phyloP scores from a whole-genome alignment of 1,140 invertebrate species.

The Cyclargus thomasi region DNA sequence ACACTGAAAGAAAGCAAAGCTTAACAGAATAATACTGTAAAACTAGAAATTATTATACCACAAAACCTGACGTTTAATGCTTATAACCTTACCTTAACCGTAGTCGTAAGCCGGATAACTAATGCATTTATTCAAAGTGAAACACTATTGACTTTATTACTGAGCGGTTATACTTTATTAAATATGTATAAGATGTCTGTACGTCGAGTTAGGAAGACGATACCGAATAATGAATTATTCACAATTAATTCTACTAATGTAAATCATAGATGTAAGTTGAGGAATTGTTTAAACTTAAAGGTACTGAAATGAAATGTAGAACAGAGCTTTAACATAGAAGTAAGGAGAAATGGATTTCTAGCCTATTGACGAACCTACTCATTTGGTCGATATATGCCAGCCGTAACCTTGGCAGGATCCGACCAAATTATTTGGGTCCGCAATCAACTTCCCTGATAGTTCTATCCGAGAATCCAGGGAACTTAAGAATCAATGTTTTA shows the following conservation, averaged over 20 bases:
- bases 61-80: conserved; percentile 3
- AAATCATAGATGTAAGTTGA: neutral
- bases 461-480: too few relatives aligned
- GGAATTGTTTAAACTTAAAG: too few relatives aligned
- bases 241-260: conserved; percentile 23
- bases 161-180: conserved; percentile 44
- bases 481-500: too few relatives aligned
- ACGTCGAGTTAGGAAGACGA: conserved; percentile 37
- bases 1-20: neutral
- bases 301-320: too few relatives aligned
- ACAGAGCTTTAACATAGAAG: too few relatives aligned
- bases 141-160: conserved; percentile 49
- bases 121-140: conserved; percentile 15
- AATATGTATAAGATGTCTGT: conserved; percentile 51
- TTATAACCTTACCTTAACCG: neutral
- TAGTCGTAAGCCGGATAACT: neutral
- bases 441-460: too few relatives aligned
- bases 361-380: too few relatives aligned
- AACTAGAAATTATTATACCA: conserved; percentile 9
- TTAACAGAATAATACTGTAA: neutral
- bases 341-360: too few relatives aligned
- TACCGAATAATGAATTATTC: conserved; percentile 42
- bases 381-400: too few relatives aligned
- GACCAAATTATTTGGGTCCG: too few relatives aligned
- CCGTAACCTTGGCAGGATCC: too few relatives aligned